Evolutionary conservation across 1,140 invertebrate genomes (phyloP).

Genomic region (Diplogasteroides magnus): DNA sequence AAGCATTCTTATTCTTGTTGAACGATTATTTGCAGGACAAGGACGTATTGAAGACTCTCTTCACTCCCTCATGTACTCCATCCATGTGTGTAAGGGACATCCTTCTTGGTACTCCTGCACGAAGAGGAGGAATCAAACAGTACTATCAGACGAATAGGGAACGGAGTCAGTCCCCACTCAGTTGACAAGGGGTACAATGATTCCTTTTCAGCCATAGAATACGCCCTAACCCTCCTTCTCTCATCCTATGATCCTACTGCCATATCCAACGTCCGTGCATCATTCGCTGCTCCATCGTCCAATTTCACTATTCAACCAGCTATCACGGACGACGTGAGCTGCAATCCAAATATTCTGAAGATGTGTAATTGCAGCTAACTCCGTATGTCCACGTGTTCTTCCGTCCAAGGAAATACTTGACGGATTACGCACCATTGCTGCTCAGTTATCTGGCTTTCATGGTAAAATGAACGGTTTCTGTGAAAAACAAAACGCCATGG

Average conservation of each 20-base stretch:
- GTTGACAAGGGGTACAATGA: too few species aligned
- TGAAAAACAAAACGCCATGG: too few species aligned
- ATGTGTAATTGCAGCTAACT: too few species aligned
- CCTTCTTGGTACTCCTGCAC: slow-evolving; percentile 36
- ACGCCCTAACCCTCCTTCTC: background rate
- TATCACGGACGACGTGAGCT: too few species aligned
- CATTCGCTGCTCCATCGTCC: too few species aligned
- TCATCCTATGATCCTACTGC: too few species aligned
- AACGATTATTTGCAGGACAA: too few species aligned
- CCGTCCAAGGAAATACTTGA: slow-evolving; percentile 40
- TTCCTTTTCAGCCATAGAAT: background rate
- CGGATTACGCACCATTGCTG: slow-evolving; percentile 44
- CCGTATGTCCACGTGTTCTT: slow-evolving; percentile 47
- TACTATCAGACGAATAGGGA: slow-evolving; percentile 45
- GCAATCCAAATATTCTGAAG: too few species aligned
- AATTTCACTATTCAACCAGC: too few species aligned
- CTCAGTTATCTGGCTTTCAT: slow-evolving; percentile 42
- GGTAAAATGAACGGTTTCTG: too few species aligned
- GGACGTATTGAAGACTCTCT: slow-evolving; percentile 36
- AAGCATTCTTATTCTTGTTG: too few species aligned
- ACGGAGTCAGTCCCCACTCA: slow-evolving; percentile 34
- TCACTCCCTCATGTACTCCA: slow-evolving; percentile 31
- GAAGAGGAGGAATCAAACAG: slow-evolving; percentile 38
- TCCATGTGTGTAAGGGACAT: slow-evolving; percentile 41
- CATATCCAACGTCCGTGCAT: too few species aligned